Percentiles rank a stretch among this genome's conserved stretches.
These are phyloP conservation scores for Galemys pyrenaicus DNA, from an alignment of 2,113 vertebrate genomes.

Conservation along the genomic window DNA sequence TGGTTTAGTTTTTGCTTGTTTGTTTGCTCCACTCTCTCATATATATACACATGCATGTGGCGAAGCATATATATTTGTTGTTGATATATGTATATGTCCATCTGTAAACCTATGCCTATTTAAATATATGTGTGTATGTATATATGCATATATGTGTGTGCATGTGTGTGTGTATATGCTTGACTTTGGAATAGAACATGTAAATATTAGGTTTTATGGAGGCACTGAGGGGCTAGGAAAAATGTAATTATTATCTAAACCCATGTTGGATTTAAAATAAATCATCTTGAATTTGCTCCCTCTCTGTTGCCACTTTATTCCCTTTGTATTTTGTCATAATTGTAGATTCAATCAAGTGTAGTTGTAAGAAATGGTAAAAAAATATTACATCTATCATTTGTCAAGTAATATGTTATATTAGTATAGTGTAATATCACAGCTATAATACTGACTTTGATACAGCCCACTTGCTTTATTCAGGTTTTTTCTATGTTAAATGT, in stretches of 20 bases:
- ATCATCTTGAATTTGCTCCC: neutral
- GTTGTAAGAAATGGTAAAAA: neutral
- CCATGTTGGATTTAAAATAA: neutral
- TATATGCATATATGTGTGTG: neutral
- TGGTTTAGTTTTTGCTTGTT: conserved; percentile 42
- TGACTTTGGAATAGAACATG: neutral
- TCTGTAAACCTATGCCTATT: conserved; percentile 38
- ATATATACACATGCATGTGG: neutral
- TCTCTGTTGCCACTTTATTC: neutral
- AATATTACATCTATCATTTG: too few species aligned
- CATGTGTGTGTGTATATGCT: neutral
- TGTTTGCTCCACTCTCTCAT: conserved; percentile 43
- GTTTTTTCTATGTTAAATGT: too few species aligned
- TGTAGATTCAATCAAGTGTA: neutral
- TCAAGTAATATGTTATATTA: too few species aligned
- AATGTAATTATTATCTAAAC: neutral
- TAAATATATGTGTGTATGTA: neutral
- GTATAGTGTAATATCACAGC: too few species aligned
- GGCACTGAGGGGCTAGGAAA: neutral
- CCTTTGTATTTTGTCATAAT: neutral
- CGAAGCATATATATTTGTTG: conserved; percentile 41
- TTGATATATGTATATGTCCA: conserved; percentile 33
- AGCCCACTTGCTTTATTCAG: too few species aligned
- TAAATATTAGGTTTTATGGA: neutral
- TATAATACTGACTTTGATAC: too few species aligned